Base-by-base conservation (phyloP, 2,888 invertebrate species). In the Leptinotarsa peninsularis region DNA sequence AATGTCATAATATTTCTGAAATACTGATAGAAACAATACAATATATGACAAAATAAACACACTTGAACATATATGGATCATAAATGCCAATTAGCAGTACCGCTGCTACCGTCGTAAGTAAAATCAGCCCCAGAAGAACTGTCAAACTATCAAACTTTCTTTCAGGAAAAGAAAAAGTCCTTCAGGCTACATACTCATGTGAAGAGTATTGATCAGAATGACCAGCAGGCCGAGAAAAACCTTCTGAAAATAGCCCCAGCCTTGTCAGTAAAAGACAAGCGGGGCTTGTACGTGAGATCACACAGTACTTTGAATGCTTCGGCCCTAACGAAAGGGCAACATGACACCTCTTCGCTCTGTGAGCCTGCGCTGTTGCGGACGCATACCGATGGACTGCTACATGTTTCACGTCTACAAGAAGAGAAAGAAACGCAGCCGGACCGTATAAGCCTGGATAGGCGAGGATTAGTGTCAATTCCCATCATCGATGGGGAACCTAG, bases 361-460 rank as follows among this genome's bases (percentile, higher is more conserved):
- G 78, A 78, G 21, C 60, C 79, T 66, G 71, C 76, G 49, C 88
- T 87, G 80, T 86, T 92, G 84, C 92, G 93, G 87, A 91, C 91
- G 72, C 90, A 91, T 81, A 90, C 92, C 56, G 92, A 93, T 87
- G 93, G 92, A 80, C 90, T 91, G 84, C 89, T 93, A 78, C 93
- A 94, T 85, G 92, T 95, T 79, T 91, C 91, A 78, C 91, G 95
- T 82, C 91, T 92, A 81, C 90, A 91, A 82, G 93, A 94, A 85
- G 96, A 96, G 85, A 93, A 94, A 86, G 94, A 95, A 84, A 93
- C 94, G 84, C 91, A 95, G 86, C 96, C 96, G 17, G 97, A 98
- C 87, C 91, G 96, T 84, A 95, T 98, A 84, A 95, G 95, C 85
- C 91, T 97, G 73, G 97, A 98, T 88, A 91, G 95, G 84, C 90